These are phyloP conservation scores for Malurus splendens DNA, from an alignment of 2,797 vertebrate genomes.

Conservation along the genomic window DNA sequence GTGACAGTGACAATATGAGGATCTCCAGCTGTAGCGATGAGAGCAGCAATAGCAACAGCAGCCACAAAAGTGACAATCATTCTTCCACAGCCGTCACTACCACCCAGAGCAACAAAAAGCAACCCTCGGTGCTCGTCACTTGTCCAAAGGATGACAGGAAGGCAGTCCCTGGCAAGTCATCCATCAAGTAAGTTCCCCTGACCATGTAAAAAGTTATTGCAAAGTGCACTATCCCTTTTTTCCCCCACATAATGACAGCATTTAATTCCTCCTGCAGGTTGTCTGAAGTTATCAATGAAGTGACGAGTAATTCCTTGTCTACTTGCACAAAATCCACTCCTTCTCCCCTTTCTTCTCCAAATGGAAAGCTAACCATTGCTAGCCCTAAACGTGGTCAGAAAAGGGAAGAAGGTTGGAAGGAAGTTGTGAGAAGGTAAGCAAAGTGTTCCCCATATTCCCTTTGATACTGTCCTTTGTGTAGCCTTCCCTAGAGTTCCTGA, in stretches of 20 bases:
- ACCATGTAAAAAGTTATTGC: accelerated
- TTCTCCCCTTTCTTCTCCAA: conserved; percentile 79
- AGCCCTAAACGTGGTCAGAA: conserved; percentile 81
- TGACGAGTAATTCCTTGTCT: conserved; percentile 73
- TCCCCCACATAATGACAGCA: background rate
- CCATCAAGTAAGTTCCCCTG: conserved; percentile 71
- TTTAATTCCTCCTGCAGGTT: conserved; percentile 57
- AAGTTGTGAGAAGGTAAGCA: conserved; percentile 78
- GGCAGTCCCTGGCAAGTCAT: conserved; percentile 79
- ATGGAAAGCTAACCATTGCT: conserved; percentile 78
- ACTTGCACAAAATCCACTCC: conserved; percentile 75
- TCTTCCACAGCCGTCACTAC: conserved; percentile 74
- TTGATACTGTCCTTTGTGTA: background rate
- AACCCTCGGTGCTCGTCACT: conserved; percentile 79
- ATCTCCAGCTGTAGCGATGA: conserved; percentile 81
- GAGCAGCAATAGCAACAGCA: conserved; percentile 80
- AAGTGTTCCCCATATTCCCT: background rate
- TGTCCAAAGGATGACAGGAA: conserved; percentile 85
- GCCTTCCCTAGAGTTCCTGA: background rate
- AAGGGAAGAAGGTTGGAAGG: conserved; percentile 82
- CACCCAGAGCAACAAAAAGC: conserved; percentile 86
- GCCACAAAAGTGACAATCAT: conserved; percentile 88
- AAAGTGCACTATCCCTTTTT: accelerated
- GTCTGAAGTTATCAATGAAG: conserved; percentile 72
- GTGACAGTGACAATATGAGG: conserved; percentile 80